Conservation (phyloP, 2,797 vertebrate species). For the Sternarchorhynchus goeldii region DNA sequence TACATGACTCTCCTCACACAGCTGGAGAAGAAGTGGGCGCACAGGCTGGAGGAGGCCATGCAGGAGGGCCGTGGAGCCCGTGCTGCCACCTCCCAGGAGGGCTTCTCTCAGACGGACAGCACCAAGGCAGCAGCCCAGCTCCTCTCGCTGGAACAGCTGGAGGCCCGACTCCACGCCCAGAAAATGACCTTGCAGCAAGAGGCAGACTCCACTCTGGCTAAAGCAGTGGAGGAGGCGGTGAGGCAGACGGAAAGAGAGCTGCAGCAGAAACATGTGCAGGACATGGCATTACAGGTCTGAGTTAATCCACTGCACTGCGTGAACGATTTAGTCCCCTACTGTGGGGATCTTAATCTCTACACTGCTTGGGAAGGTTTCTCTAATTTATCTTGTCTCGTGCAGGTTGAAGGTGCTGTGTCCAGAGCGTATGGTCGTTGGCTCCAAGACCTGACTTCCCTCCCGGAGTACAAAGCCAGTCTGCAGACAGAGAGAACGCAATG, state of each 20-base stretch:
- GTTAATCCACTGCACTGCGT: not conserved
- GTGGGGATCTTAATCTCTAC: not conserved
- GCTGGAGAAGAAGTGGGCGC: conserved; percentile 80
- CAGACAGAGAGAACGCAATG: conserved; percentile 81
- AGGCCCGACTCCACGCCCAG: conserved; percentile 68
- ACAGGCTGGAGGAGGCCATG: conserved; percentile 70
- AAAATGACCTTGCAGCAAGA: conserved; percentile 69
- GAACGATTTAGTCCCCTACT: not conserved
- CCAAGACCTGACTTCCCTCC: conserved; percentile 82
- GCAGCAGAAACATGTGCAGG: conserved; percentile 78
- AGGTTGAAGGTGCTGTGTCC: conserved; percentile 87
- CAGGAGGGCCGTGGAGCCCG: conserved; percentile 63
- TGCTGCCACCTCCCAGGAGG: conserved; percentile 64
- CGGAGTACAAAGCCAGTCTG: conserved; percentile 82
- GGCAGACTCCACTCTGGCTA: conserved; percentile 67
- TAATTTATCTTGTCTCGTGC: conserved; percentile 26
- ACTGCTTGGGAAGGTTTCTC: not conserved
- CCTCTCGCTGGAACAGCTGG: conserved; percentile 66
- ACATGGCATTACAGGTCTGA: conserved; percentile 73
- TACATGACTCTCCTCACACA: conserved; percentile 46
- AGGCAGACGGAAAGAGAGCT: conserved; percentile 73
- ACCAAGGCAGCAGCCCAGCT: conserved; percentile 43
- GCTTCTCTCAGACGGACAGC: conserved; percentile 77
- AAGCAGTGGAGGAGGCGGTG: conserved; percentile 71
- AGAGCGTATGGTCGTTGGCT: conserved; percentile 84